Base-by-base conservation (phyloP, 2,888 invertebrate species). In the Saturnia japonica region DNA sequence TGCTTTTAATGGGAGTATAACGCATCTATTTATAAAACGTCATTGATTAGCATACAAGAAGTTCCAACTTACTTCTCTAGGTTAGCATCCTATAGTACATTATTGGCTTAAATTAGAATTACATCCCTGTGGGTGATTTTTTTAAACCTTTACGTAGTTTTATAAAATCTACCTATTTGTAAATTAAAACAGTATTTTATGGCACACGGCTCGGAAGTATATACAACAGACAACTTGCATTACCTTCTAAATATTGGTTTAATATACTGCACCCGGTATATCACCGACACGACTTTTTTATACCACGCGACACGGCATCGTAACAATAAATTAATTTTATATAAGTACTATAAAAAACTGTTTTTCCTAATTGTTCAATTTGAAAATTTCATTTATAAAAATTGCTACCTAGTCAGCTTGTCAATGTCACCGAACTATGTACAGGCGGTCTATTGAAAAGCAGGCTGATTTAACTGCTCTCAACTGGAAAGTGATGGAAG, bases 201-300 rank as follows among this genome's bases (percentile, higher is more conserved):
- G 9, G 11, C 64, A 40, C 40, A 19, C 68, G 42, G 60, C 70
- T 68, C 67, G 71, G 66, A 45, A 19, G 42, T 42, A 34, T 45
- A 68, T 47, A 64, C 42, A 28, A 51, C 66, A 69, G 25, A 51
- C 47, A 42, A 51, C 66, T 64, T 69, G 74, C 72, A 74, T 73
- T 76, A 72, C 67, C 66, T 43, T 25, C 67, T 67, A 73, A 73
- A 74, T 72, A 72, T 72, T 69, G 74, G 73, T 75, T 75, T 76
- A 75, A 76, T 75, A 75, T 72, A 72, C 64, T 72, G 47, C 57
- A 28, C 25, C 45, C 54, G 40, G 57, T 28, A 72, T 69, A 68
- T 66, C 69, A 69, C 40, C 34, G 70, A 16, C 19, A 12, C 19
- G 42, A 42, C 19, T 40, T 40, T 66, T 70, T 70, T 67, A 70